phyloP scores from a whole-genome alignment of 2,797 vertebrate species.

The Catamblyrhynchus diadema region DNA sequence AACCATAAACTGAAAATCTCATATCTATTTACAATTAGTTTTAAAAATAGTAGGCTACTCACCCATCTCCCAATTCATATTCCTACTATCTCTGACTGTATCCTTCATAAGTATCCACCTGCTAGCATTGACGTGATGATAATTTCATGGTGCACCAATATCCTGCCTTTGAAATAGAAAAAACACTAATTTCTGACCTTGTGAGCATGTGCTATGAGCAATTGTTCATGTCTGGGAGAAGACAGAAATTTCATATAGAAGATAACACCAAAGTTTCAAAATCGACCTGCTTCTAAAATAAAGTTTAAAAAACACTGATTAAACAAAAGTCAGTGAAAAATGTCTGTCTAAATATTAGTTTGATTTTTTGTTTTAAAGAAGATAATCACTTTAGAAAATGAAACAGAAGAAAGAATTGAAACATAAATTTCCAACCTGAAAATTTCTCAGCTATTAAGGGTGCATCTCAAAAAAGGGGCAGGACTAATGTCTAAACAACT shows the following conservation, averaged over 20 bases:
- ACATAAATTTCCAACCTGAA: not conserved
- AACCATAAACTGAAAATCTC: not conserved
- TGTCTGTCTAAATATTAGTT: not conserved
- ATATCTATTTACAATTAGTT: not conserved
- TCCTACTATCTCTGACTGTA: not conserved
- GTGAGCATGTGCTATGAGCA: not conserved
- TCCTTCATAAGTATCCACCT: not conserved
- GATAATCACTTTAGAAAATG: not conserved
- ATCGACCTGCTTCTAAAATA: not conserved
- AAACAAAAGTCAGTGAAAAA: not conserved
- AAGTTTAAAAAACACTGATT: not conserved
- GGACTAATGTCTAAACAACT: not conserved
- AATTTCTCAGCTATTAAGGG: not conserved
- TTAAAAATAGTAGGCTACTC: not conserved
- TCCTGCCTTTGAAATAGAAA: not conserved
- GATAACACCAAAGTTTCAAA: not conserved
- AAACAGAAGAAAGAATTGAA: not conserved
- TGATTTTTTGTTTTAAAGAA: not conserved
- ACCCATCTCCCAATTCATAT: not conserved
- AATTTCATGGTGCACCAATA: not conserved
- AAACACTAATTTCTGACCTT: not conserved
- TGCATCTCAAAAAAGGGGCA: not conserved
- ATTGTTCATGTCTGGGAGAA: not conserved
- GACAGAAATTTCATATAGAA: not conserved
- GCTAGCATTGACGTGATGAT: rapidly evolving